These are phyloP conservation scores for Babylonia areolata DNA, from an alignment of 1,140 invertebrate species.

Conservation along the genomic window DNA sequence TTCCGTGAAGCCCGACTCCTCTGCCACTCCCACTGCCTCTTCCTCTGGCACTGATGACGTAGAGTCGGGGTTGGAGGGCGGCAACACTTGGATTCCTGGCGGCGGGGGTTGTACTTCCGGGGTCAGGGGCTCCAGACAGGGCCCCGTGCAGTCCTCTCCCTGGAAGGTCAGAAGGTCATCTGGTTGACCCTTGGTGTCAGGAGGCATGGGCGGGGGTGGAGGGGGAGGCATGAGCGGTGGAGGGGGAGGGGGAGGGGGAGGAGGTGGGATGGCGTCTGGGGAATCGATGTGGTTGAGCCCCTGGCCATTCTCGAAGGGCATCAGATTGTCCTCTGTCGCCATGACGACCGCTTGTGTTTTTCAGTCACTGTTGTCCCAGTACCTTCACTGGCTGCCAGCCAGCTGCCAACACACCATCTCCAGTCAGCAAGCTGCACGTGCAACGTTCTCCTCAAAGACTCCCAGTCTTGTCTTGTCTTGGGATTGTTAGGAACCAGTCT, in stretches of 20 bases:
- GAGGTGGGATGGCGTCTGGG: not conserved
- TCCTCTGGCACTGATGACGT: not conserved
- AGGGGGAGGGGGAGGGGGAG: not conserved
- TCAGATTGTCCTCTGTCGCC: not conserved
- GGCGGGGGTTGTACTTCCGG: not conserved
- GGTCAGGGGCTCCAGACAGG: not conserved
- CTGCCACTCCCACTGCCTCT: not conserved
- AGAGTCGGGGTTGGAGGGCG: not conserved
- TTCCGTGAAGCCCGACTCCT: not conserved
- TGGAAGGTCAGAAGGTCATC: not conserved
- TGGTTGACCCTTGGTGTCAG: not conserved
- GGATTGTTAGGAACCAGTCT: too few relatives aligned
- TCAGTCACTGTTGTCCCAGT: not conserved
- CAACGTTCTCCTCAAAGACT: too few relatives aligned
- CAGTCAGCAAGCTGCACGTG: too few relatives aligned
- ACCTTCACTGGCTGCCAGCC: too few relatives aligned
- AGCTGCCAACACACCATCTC: too few relatives aligned
- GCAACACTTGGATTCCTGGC: not conserved
- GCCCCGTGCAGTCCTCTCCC: not conserved
- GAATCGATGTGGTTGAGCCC: not conserved
- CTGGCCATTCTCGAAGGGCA: not conserved
- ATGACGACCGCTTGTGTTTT: not conserved
- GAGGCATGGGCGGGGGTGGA: not conserved
- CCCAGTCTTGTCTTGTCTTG: too few relatives aligned
- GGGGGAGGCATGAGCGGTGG: not conserved